Base-by-base conservation (phyloP, 2,113 vertebrate genomes). In the Prinia subflava region DNA sequence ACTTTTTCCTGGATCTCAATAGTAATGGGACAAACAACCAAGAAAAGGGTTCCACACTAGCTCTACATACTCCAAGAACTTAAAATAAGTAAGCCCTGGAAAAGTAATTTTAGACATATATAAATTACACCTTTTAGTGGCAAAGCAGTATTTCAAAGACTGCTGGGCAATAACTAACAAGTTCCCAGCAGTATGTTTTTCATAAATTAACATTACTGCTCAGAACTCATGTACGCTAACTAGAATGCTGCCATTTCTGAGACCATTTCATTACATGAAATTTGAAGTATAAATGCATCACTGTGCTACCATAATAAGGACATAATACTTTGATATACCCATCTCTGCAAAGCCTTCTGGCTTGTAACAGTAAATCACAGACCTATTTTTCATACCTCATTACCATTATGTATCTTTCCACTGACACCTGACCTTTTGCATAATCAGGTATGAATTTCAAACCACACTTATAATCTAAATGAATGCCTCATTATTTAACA, bases 41-140 rank as follows among this genome's bases (percentile, higher is more conserved):
- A 81, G 76, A 59, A 76, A 35, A 88, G 27, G 20, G 55, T 67
- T 91, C 71, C 41, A 39, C 41, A 11, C 15, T 81, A 49, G 64
- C 31, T 94, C 52, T 86, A 33, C 20, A 16, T 62, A 67, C 22
- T 64, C 37, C 37, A 71, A 64, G 41, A 92, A 86, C 25, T 70
- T 68, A 75, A 94, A 95, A 68, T 65, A 91, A 92, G 55, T 4
- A 3, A 3, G 18, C 13, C 33, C 13, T 5, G 7, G 31, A 90
- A 92, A 91, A 93, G 85, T 83, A 89, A 16, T 15, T 75, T 62
- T 46, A 35, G 63, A 42, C 73, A 39, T 39, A 63, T 44, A 88
- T 75, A 88, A 92, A 86, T 57, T 55, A 93, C 50, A 94, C 53
- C 37, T 75, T 95, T 89, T 95, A 97, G 86, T 96, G 96, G 91